A percentile compares a stretch with the other conserved stretches of the same genome.
phyloP scores from a whole-genome alignment of 2,113 vertebrate species.

The Axis porcinus region DNA sequence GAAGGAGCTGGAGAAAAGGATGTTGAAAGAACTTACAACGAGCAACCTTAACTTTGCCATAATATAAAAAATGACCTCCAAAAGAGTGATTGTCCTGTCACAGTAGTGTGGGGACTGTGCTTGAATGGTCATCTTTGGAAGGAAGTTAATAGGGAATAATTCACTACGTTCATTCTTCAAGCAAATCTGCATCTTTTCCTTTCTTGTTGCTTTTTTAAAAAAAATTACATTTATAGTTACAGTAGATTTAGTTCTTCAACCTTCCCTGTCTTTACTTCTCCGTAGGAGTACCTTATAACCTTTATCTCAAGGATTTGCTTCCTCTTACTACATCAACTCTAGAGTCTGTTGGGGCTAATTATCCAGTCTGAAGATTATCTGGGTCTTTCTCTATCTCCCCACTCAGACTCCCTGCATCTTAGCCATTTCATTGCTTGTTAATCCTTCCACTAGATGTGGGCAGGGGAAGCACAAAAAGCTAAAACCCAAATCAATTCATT shows the following conservation, averaged over 20 bases:
- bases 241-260: neutral
- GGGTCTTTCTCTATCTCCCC: neutral
- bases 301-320: neutral
- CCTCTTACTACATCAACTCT: neutral
- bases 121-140: neutral
- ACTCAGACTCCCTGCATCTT: neutral
- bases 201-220: neutral
- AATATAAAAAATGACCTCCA: neutral
- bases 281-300: neutral
- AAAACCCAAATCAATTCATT: neutral
- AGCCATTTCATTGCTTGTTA: neutral
- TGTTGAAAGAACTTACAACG: neutral
- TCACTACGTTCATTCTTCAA: neutral
- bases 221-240: neutral
- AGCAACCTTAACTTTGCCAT: neutral
- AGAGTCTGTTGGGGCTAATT: neutral
- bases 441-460: neutral
- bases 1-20: neutral
- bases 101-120: no score
- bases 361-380: neutral
- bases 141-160: neutral
- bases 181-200: conserved; percentile 2
- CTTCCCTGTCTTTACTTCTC: neutral
- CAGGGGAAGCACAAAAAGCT: neutral
- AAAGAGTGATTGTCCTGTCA: neutral